phyloP scores from a whole-genome alignment of 2,888 invertebrate genomes.

The Thera obeliscata region DNA sequence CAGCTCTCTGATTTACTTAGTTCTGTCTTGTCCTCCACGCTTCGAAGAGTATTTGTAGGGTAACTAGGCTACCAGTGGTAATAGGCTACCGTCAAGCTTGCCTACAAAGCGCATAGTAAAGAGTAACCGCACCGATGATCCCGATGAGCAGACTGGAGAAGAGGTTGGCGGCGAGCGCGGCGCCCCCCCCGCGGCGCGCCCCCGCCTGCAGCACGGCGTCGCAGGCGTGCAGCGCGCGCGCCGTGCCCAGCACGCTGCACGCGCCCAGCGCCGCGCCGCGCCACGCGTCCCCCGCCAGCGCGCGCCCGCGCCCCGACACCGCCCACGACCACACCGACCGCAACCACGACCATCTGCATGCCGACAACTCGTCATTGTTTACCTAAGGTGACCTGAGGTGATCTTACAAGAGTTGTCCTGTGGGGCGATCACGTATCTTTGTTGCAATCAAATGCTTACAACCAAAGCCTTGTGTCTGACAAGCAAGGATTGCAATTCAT shows the following conservation, averaged over 20 bases:
- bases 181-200: constrained; percentile 67
- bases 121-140: constrained; percentile 59
- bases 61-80: too few relatives aligned
- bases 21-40: too few relatives aligned
- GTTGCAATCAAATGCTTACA: too few relatives aligned
- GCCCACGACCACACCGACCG: constrained; percentile 73
- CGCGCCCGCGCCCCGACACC: constrained; percentile 70
- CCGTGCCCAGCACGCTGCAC: constrained; percentile 73
- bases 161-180: constrained; percentile 74
- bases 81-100: too few relatives aligned
- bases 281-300: constrained; percentile 73
- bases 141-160: constrained; percentile 78
- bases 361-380: not conserved
- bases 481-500: too few relatives aligned
- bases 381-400: too few relatives aligned
- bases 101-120: too few relatives aligned
- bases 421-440: too few relatives aligned
- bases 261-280: constrained; percentile 73
- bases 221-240: constrained; percentile 78
- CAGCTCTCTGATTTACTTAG: too few relatives aligned
- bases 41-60: too few relatives aligned
- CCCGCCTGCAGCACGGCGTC: constrained; percentile 77
- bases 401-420: too few relatives aligned
- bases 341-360: constrained; percentile 72
- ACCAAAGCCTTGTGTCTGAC: too few relatives aligned